These are phyloP conservation scores for Hydractinia echinata DNA, from an alignment of 30 jellyfish, hydroid and myxozoan genomes.

Conservation along the genomic window DNA sequence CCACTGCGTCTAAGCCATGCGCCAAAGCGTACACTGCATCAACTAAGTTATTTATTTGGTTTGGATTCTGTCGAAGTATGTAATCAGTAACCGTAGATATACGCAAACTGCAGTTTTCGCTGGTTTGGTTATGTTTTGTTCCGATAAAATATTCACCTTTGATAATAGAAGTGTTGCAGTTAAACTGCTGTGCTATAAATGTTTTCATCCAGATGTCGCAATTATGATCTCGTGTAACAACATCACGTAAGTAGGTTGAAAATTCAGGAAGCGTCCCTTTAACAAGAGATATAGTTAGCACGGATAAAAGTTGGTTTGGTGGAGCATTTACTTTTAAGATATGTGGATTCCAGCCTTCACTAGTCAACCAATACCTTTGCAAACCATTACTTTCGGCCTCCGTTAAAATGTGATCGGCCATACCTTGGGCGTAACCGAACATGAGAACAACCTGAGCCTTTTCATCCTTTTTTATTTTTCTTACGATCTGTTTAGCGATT, in stretches of 20 bases:
- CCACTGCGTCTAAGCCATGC: not conserved
- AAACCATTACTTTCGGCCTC: slow-evolving; percentile 12
- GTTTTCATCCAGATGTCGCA: slow-evolving; percentile 4
- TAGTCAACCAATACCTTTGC: slow-evolving; percentile 2
- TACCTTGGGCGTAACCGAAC: slow-evolving; percentile 10
- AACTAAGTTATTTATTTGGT: slow-evolving; percentile 4
- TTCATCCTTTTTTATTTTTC: not conserved
- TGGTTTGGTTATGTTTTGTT: not conserved
- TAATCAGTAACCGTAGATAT: slow-evolving; percentile 2
- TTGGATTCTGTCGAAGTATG: not conserved
- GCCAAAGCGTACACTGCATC: slow-evolving; percentile 9
- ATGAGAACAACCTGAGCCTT: not conserved
- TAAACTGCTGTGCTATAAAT: not conserved
- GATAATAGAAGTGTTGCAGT: not conserved
- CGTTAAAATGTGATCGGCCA: slow-evolving; percentile 15
- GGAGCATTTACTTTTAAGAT: slow-evolving; percentile 3
- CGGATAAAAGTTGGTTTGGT: not conserved
- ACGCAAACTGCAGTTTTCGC: not conserved
- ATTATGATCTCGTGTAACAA: not conserved
- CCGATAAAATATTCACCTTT: not conserved
- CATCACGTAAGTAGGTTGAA: slow-evolving; percentile 1
- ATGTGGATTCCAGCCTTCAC: slow-evolving; percentile 15
- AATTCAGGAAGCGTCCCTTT: slow-evolving; percentile 1
- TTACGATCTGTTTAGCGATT: not conserved
- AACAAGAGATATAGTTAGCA: slow-evolving; percentile 5